phyloP scores from a whole-genome alignment of 2,797 vertebrate genomes.

The Malurus splendens region DNA sequence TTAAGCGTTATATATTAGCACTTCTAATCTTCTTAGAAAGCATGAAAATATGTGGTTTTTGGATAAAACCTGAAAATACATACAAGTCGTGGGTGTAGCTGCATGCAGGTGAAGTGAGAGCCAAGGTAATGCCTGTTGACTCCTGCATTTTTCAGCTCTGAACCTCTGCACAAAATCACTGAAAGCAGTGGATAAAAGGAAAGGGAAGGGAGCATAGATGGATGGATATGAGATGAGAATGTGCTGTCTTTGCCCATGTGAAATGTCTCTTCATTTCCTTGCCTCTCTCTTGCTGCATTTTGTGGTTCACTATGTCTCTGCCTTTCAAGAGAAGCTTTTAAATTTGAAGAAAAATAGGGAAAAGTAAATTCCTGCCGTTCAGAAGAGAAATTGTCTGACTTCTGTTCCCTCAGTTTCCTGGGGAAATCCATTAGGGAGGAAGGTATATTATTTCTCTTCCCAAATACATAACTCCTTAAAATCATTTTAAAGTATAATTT shows the following conservation, averaged over 20 bases:
- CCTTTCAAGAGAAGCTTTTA: not conserved
- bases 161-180: not conserved
- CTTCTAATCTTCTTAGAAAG: not conserved
- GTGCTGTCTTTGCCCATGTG: not conserved
- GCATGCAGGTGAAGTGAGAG: not conserved
- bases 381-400: not conserved
- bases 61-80: not conserved
- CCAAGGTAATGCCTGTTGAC: not conserved
- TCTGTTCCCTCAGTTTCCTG: not conserved
- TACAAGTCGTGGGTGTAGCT: not conserved
- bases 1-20: not conserved
- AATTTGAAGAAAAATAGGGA: not conserved
- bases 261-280: not conserved
- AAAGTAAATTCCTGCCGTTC: not conserved
- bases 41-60: not conserved
- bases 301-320: not conserved
- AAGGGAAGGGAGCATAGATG: not conserved
- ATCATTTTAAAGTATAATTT: not conserved
- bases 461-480: not conserved
- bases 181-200: not conserved
- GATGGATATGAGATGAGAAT: not conserved
- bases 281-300: not conserved
- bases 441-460: not conserved
- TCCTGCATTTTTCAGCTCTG: not conserved
- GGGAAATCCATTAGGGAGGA: not conserved